Conservation (phyloP, 1,140 invertebrate species). For the Chrysopa pallens region DNA sequence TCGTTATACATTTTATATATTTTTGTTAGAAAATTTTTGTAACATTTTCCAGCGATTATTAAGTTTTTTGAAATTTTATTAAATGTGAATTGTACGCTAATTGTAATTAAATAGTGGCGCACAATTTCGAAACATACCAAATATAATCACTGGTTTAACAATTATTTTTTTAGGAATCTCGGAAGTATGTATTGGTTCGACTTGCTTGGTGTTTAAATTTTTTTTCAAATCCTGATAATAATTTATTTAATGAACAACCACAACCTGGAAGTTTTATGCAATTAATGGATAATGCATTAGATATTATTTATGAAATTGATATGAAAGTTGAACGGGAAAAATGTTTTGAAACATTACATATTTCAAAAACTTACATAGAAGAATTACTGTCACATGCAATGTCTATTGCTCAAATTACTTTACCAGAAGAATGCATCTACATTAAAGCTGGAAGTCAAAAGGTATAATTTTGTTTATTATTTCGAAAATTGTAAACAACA, state of each 20-base stretch:
- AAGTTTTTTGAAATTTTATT: no score
- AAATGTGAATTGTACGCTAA: no score
- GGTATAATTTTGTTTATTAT: no score
- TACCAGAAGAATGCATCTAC: constrained; percentile 12
- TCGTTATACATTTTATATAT: no score
- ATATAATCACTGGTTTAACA: no score
- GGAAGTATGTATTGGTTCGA: neutral
- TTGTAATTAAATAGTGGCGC: no score
- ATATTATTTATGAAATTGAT: constrained; percentile 12
- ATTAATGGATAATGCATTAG: constrained; percentile 14
- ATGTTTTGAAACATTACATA: constrained; percentile 3
- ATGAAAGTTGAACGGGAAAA: constrained; percentile 3
- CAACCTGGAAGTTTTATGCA: constrained; percentile 12
- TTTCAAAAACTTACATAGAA: constrained; percentile 10
- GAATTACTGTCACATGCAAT: constrained; percentile 16
- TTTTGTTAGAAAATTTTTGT: no score
- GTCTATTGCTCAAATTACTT: constrained; percentile 16
- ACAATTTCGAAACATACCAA: no score
- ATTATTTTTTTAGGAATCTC: neutral
- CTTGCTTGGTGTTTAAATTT: neutral
- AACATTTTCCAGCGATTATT: no score
- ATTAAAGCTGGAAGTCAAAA: constrained; percentile 14
- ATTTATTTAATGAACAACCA: neutral
- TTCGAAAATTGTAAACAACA: no score
- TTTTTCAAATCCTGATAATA: neutral